Conservation (phyloP, 1,140 invertebrate species). For the Drosophila dunni region DNA sequence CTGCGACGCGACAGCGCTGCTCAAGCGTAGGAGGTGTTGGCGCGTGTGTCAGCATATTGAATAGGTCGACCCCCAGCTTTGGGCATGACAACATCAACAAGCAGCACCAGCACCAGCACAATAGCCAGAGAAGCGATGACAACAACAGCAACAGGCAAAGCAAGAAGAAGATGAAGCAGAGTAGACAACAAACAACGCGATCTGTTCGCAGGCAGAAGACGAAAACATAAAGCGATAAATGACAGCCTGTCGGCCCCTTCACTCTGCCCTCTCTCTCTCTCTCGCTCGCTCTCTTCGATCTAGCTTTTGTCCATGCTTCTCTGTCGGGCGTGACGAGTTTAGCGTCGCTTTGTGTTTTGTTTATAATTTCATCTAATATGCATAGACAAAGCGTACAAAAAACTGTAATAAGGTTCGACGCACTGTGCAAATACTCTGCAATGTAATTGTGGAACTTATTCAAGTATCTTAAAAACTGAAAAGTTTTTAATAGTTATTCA, state of each 20-base stretch:
- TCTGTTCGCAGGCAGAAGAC: slow-evolving; percentile 44
- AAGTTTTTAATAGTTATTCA: no score
- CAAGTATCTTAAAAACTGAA: not conserved
- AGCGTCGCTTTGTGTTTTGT: slow-evolving; percentile 72
- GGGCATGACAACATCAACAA: slow-evolving; percentile 49
- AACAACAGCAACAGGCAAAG: slow-evolving; percentile 22
- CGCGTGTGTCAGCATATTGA: slow-evolving; percentile 81
- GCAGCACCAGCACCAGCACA: not conserved
- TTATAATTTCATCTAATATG: slow-evolving; percentile 82
- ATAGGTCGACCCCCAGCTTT: slow-evolving; percentile 77
- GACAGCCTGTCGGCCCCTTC: slow-evolving; percentile 30
- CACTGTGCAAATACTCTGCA: slow-evolving; percentile 8
- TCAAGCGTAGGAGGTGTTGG: slow-evolving; percentile 75
- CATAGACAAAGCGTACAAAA: slow-evolving; percentile 42
- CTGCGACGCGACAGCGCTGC: slow-evolving; percentile 39
- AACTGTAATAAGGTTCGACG: not conserved
- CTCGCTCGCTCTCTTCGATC: slow-evolving; percentile 7
- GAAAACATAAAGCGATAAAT: slow-evolving; percentile 46
- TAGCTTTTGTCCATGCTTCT: slow-evolving; percentile 17
- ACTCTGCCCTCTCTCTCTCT: not conserved
- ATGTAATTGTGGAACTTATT: not conserved
- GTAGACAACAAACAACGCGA: slow-evolving; percentile 60
- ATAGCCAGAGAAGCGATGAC: not conserved
- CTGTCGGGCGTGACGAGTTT: slow-evolving; percentile 74
- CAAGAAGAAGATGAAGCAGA: slow-evolving; percentile 25